Evolutionary conservation across 2,888 invertebrate species (phyloP).

Genomic region (Coleophora flavipennella): DNA sequence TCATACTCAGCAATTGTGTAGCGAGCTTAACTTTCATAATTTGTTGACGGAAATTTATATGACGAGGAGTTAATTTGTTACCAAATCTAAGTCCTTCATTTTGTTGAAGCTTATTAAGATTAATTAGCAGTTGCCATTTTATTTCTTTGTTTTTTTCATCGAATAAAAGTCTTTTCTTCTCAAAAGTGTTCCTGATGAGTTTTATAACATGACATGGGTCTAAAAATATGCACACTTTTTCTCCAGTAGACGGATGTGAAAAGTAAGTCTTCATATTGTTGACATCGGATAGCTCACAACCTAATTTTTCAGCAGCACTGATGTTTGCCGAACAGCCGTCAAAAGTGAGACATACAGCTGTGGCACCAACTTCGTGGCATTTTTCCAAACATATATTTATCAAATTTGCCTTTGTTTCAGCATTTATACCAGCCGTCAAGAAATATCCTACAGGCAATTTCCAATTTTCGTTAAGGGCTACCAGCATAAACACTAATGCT

Average conservation of each 20-base stretch:
- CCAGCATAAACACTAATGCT: slow-evolving; percentile 14
- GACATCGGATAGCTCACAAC: slow-evolving; percentile 9
- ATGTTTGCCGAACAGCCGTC: slow-evolving; percentile 16
- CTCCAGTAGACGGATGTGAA: slow-evolving; percentile 6
- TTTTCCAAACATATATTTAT: slow-evolving; percentile 11
- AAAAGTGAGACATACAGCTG: too few relatives aligned
- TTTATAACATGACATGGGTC: slow-evolving; percentile 12
- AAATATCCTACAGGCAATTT: slow-evolving; percentile 28
- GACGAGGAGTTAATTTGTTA: slow-evolving; percentile 4
- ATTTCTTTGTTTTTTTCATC: slow-evolving; percentile 7
- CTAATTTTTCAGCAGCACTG: slow-evolving; percentile 11
- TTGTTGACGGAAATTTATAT: slow-evolving; percentile 4
- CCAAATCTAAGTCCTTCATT: slow-evolving; percentile 5
- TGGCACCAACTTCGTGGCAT: slow-evolving; percentile 15
- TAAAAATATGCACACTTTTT: slow-evolving; percentile 11
- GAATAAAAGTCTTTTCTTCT: slow-evolving; percentile 7
- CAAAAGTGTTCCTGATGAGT: slow-evolving; percentile 11
- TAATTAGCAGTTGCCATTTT: slow-evolving; percentile 10
- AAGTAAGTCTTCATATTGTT: slow-evolving; percentile 7
- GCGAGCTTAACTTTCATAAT: slow-evolving; percentile 6
- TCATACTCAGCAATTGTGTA: slow-evolving; percentile 5
- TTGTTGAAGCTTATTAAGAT: slow-evolving; percentile 14
- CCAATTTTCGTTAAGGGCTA: slow-evolving; percentile 16
- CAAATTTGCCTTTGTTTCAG: slow-evolving; percentile 15
- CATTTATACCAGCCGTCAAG: slow-evolving; percentile 19